Evolutionary conservation across 2,797 vertebrate species (phyloP), one percentile per base, ranked within the genome.

Genomic region (Acropternis orthonyx): DNA sequence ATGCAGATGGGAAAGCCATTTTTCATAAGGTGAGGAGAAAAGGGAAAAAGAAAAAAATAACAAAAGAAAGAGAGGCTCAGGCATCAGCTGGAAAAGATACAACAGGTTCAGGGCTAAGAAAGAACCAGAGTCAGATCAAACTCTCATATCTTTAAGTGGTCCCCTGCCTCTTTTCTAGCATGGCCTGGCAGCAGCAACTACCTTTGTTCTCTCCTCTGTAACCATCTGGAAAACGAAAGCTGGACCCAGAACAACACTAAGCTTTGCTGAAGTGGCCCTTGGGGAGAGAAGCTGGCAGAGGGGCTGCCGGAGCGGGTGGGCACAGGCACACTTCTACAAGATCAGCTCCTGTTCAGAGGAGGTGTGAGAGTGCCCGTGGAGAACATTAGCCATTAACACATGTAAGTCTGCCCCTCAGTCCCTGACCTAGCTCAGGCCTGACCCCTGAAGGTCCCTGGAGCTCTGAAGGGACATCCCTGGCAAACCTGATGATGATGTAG

Each of bases 1-100:
- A 96, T 97, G 95, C 96, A 97, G 96, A 96, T 94, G 95, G 95
- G 92, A 97, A 96, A 96, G 88, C 93, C 96, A 97, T 97, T 97
- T 97, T 97, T 97, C 97, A 97, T 93, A 85, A 96, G 91, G 92
- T 89, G 37, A 85, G 56, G 72, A 69, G 32, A 76, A 95, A 69
- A 48, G 22, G 44, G 23, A 62, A 66, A 67, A 79, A 46, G 6
- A 13, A 30, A 30, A 77, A 55, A 52, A 54, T 3, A 73, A 12
- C 16, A 75, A 68, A 88, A 46, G 41, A 95, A 80, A 81, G 85
- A 93, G 23, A 61, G 55, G 46, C 44, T 91, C 62, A 59, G 79
- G 75, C 34, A 28, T 75, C 83, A 94, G 66, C 92, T 86, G 59
- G 89, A 96, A 90, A 92, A 89, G 91, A 91, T 46, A 84, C 56